Conservation (phyloP, 1,140 invertebrate genomes). For the Hesperophylax magnus region DNA sequence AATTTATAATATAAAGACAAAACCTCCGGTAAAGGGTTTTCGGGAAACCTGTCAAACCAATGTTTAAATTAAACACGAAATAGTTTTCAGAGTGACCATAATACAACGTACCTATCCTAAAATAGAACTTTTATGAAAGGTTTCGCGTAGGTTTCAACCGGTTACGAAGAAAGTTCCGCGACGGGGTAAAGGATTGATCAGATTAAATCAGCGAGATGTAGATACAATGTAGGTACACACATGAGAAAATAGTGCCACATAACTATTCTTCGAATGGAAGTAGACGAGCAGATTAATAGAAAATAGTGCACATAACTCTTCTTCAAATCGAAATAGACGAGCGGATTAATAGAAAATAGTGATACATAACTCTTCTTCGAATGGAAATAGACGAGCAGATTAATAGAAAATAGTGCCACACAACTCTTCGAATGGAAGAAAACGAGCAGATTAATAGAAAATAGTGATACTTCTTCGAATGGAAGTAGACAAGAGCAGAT, state of each 20-base stretch:
- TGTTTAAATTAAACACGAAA: no score
- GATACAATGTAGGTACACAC: no score
- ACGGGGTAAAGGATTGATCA: neutral
- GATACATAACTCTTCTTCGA: neutral
- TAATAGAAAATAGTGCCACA: neutral
- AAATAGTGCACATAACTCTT: slow-evolving; percentile 5
- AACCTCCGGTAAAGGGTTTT: no score
- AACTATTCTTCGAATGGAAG: neutral
- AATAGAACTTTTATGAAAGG: neutral
- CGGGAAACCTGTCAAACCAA: no score
- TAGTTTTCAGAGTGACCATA: no score
- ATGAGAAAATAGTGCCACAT: neutral
- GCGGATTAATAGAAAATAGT: neutral
- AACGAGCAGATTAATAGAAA: neutral
- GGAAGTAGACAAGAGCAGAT: no score
- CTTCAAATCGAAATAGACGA: neutral
- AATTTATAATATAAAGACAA: no score
- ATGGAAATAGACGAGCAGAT: no score
- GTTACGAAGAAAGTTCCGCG: neutral
- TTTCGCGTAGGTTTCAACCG: neutral
- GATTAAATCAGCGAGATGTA: neutral
- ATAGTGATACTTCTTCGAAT: neutral
- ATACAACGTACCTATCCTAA: neutral
- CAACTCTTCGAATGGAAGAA: neutral
- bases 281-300: no score